Percentiles rank a stretch among this genome's conserved stretches.
Evolutionary conservation across 1,140 invertebrate genomes (phyloP).

Genomic region (Ips typographus): DNA sequence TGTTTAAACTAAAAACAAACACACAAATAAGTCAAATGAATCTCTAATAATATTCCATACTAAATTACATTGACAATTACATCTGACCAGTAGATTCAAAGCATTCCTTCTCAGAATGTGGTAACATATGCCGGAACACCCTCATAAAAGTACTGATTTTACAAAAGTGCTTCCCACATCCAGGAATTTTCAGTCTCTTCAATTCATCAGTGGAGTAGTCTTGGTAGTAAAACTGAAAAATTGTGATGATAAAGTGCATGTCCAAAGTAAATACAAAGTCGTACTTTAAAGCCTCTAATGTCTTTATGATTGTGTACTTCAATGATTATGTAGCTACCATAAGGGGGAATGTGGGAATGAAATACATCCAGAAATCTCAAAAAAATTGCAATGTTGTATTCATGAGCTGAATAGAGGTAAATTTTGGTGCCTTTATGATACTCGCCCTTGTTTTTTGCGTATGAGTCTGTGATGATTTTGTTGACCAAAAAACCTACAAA

Average conservation of each 20-base stretch:
- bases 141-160: constrained; percentile 46
- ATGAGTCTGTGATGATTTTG: constrained; percentile 62
- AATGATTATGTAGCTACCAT: constrained; percentile 52
- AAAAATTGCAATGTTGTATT: constrained; percentile 68
- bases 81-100: constrained; percentile 5
- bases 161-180: constrained; percentile 45
- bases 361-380: constrained; percentile 67
- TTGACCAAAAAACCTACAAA: constrained; percentile 56
- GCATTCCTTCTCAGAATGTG: constrained; percentile 31
- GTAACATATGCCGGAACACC: constrained; percentile 37
- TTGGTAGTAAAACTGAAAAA: constrained; percentile 45
- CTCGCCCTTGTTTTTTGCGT: constrained; percentile 54
- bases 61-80: too few relatives aligned
- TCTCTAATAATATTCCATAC: too few relatives aligned
- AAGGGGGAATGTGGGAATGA: constrained; percentile 61
- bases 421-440: constrained; percentile 60
- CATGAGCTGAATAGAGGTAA: constrained; percentile 70
- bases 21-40: too few relatives aligned
- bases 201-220: constrained; percentile 35
- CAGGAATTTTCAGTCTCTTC: constrained; percentile 41
- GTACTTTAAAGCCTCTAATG: constrained; percentile 34
- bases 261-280: not conserved
- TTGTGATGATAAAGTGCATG: not conserved
- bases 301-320: constrained; percentile 38
- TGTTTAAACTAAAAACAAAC: too few relatives aligned